These are phyloP conservation scores for Microcaecilia unicolor DNA, from an alignment of 2,797 vertebrate species.

Conservation along the genomic window DNA sequence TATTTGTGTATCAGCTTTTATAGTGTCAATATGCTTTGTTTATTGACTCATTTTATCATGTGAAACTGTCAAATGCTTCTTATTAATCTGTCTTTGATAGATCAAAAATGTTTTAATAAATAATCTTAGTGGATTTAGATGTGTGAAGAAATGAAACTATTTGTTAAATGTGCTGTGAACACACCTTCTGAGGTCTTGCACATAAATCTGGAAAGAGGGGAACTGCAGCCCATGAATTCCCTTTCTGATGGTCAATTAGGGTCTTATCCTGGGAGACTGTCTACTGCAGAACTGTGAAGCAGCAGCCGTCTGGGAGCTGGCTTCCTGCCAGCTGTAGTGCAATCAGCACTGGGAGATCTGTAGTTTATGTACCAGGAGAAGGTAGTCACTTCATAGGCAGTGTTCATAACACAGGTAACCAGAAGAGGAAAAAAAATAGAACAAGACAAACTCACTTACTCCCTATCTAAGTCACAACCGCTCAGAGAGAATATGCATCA, in stretches of 20 bases:
- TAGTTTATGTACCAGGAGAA: too few species aligned
- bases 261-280: too few species aligned
- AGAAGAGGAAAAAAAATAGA: too few species aligned
- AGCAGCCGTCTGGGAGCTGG: too few species aligned
- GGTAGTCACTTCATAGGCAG: too few species aligned
- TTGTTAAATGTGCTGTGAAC: constrained; percentile 30
- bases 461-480: too few species aligned
- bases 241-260: constrained; percentile 18
- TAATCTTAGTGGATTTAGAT: constrained; percentile 31
- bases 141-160: constrained; percentile 28
- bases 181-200: neutral
- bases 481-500: too few species aligned
- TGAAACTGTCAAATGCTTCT: constrained; percentile 41
- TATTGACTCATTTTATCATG: constrained; percentile 54
- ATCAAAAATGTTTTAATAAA: constrained; percentile 52
- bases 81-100: constrained; percentile 54
- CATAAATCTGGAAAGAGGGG: neutral
- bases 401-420: too few species aligned
- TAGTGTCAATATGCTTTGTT: constrained; percentile 27
- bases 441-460: too few species aligned
- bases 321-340: too few species aligned
- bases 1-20: constrained; percentile 28
- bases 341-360: too few species aligned
- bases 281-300: too few species aligned
- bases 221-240: neutral